Percentiles rank a stretch among this genome's conserved stretches.
These are phyloP conservation scores for Epizoanthus fatuus DNA, from an alignment of 92 coral and sea anemone genomes.

Conservation along the genomic window DNA sequence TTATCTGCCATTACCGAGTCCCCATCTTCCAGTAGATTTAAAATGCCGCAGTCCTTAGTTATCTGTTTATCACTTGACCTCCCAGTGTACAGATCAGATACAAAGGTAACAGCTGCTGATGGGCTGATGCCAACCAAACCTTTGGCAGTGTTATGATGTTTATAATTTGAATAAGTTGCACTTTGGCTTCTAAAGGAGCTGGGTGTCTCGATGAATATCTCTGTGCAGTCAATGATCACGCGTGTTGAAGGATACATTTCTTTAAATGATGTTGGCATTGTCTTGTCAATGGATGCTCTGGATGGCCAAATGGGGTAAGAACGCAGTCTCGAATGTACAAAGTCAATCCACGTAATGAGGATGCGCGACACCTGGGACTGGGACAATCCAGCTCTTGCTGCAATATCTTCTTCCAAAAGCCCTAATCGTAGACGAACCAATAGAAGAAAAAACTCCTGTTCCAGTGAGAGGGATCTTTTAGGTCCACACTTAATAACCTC, in stretches of 20 bases:
- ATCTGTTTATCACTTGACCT: conserved; percentile 80
- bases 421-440: conserved; percentile 66
- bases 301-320: conserved; percentile 70
- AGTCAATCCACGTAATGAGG: conserved; percentile 74
- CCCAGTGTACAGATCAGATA: conserved; percentile 79
- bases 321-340: conserved; percentile 54
- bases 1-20: conserved; percentile 81
- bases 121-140: conserved; percentile 77
- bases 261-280: conserved; percentile 70
- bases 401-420: conserved; percentile 66
- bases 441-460: conserved; percentile 73
- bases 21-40: conserved; percentile 55
- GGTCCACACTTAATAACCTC: conserved; percentile 57
- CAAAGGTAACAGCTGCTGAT: conserved; percentile 70
- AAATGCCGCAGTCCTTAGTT: conserved; percentile 66
- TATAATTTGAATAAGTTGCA: conserved; percentile 66
- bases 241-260: conserved; percentile 60
- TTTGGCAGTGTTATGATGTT: conserved; percentile 72
- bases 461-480: conserved; percentile 54
- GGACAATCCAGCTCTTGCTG: conserved; percentile 45
- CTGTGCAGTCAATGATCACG: conserved; percentile 74
- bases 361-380: conserved; percentile 60
- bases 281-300: conserved; percentile 48
- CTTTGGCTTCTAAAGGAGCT: conserved; percentile 73
- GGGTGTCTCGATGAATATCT: conserved; percentile 70